phyloP scores from a whole-genome alignment of 2,888 invertebrate genomes.

The Nesidiocoris tenuis region DNA sequence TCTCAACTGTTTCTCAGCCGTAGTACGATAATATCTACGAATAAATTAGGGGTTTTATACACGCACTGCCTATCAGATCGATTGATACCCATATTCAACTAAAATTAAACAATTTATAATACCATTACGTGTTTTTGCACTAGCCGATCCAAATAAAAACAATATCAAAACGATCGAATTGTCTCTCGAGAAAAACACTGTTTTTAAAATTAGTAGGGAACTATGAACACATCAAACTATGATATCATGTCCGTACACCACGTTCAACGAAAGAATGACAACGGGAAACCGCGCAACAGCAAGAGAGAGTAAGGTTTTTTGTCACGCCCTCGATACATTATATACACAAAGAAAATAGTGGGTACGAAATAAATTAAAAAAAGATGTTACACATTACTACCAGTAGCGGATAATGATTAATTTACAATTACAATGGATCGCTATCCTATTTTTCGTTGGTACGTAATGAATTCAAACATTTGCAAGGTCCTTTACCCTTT shows the following conservation, averaged over 20 bases:
- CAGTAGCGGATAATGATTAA: neutral
- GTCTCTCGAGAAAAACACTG: neutral
- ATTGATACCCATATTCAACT: neutral
- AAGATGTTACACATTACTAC: neutral
- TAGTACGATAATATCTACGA: conserved; percentile 3
- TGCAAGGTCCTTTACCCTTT: too few species aligned
- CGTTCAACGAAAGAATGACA: neutral
- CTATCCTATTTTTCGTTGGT: neutral
- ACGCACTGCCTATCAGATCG: neutral
- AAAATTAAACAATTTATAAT: neutral
- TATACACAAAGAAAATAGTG: neutral
- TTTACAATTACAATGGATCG: neutral
- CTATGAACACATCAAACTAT: neutral
- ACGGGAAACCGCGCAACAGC: too few species aligned
- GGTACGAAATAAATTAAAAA: neutral
- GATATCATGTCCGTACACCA: neutral
- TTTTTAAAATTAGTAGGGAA: neutral
- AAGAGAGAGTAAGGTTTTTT: too few species aligned
- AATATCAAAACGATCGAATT: neutral
- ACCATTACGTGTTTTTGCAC: neutral
- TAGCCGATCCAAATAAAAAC: neutral
- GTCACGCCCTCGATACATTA: too few species aligned
- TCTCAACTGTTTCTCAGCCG: neutral
- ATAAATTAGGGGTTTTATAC: neutral
- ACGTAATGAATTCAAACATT: too few species aligned